Percentiles rank a stretch among this genome's conserved stretches.
Evolutionary conservation across 2,113 vertebrate species (phyloP).

Genomic region (Xiphorhynchus elegans): DNA sequence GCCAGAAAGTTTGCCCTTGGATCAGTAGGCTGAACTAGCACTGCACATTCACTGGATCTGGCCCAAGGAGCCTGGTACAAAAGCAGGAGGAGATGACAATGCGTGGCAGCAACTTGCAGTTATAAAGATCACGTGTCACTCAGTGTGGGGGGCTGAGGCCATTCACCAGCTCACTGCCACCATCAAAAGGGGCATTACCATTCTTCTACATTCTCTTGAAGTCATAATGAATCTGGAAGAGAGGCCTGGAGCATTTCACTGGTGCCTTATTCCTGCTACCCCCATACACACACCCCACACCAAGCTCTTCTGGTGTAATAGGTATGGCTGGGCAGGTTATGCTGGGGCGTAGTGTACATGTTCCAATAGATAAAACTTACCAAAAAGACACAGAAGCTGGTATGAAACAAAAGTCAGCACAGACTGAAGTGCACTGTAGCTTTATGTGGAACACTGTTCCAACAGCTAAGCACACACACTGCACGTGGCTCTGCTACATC

Average conservation of each 20-base stretch:
- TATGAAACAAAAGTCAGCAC: neutral
- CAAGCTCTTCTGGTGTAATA: neutral
- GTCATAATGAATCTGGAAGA: neutral
- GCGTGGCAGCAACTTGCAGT: neutral
- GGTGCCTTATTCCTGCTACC: neutral
- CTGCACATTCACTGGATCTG: neutral
- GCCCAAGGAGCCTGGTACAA: neutral
- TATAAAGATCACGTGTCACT: neutral
- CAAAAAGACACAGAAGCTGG: neutral
- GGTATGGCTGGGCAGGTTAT: neutral
- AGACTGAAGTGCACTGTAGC: neutral
- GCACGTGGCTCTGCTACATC: neutral
- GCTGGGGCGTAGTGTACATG: neutral
- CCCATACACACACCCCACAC: fast-evolving
- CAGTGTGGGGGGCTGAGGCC: neutral
- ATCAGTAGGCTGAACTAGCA: neutral
- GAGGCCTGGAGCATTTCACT: neutral
- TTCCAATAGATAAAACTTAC: neutral
- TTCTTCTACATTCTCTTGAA: neutral
- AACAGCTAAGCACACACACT: neutral
- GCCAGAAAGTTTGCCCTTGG: neutral
- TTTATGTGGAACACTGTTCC: neutral
- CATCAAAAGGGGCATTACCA: neutral
- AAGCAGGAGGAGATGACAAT: neutral
- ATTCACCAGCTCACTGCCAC: neutral